Evolutionary conservation across 2,888 invertebrate species (phyloP).

Genomic region (Nephrocerus scutellatus): DNA sequence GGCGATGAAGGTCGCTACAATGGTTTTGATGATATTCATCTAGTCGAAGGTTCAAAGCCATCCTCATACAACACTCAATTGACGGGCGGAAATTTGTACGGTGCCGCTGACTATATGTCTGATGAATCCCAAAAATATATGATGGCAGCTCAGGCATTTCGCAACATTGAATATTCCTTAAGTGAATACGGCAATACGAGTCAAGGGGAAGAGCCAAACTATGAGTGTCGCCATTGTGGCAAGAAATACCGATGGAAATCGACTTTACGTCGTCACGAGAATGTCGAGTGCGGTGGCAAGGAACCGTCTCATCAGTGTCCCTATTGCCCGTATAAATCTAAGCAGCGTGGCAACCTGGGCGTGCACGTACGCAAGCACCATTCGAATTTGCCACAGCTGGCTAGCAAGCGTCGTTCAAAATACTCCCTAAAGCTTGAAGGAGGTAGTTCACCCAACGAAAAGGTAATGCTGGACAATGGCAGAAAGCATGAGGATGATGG

Average conservation of each 20-base stretch:
- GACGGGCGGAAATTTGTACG: slow-evolving; percentile 3
- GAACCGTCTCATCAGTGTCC: slow-evolving; percentile 73
- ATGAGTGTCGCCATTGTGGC: slow-evolving; percentile 67
- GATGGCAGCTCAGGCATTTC: slow-evolving; percentile 31
- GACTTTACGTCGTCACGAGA: slow-evolving; percentile 71
- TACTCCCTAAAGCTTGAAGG: slow-evolving; percentile 34
- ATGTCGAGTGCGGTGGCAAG: slow-evolving; percentile 75
- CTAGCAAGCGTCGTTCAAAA: slow-evolving; percentile 41
- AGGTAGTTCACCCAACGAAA: too few relatives aligned
- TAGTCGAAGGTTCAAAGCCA: slow-evolving; percentile 42
- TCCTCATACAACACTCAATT: slow-evolving; percentile 20
- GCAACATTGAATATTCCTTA: slow-evolving; percentile 40
- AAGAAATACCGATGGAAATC: slow-evolving; percentile 81
- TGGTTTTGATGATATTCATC: slow-evolving; percentile 46
- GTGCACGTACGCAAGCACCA: slow-evolving; percentile 75
- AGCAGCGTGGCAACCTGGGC: slow-evolving; percentile 72
- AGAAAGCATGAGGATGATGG: too few relatives aligned
- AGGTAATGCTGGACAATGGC: too few relatives aligned
- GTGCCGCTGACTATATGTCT: slow-evolving; percentile 28
- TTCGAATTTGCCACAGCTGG: slow-evolving; percentile 41
- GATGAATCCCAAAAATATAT: slow-evolving; percentile 36
- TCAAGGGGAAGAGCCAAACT: slow-evolving; percentile 38
- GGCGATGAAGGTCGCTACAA: slow-evolving; percentile 43
- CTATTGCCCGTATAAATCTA: slow-evolving; percentile 67
- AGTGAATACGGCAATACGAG: slow-evolving; percentile 35